A percentile compares a stretch with the other conserved stretches of the same genome.
phyloP scores from a whole-genome alignment of 2,797 vertebrate species.

The Coendou prehensilis region DNA sequence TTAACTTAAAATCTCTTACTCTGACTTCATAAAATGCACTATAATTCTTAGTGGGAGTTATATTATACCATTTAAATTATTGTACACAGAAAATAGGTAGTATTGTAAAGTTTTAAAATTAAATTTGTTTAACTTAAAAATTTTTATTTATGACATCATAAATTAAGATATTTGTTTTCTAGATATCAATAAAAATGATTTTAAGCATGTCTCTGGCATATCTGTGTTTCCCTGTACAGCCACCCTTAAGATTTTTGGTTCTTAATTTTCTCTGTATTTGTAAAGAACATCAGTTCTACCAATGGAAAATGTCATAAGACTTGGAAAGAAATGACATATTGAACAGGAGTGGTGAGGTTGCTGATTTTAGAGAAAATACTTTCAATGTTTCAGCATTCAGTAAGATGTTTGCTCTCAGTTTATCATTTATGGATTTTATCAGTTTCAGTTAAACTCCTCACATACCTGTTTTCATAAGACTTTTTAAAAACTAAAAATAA shows the following conservation, averaged over 20 bases:
- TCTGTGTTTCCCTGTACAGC: neutral
- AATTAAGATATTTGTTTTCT: neutral
- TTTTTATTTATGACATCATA: neutral
- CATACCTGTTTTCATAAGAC: neutral
- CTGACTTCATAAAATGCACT: neutral
- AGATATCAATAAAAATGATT: neutral
- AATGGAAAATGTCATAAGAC: neutral
- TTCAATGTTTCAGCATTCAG: neutral
- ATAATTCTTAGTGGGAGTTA: neutral
- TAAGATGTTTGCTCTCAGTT: neutral
- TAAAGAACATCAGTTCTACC: neutral
- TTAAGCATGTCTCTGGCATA: neutral
- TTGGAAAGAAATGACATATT: neutral
- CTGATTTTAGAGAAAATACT: neutral
- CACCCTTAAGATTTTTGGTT: neutral
- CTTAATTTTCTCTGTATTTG: neutral
- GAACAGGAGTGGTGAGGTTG: neutral
- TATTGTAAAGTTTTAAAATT: neutral
- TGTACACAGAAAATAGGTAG: neutral
- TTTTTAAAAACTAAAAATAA: neutral
- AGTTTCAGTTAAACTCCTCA: neutral
- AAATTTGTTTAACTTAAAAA: neutral
- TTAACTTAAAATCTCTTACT: neutral
- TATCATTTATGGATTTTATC: neutral
- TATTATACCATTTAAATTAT: neutral